Conservation (phyloP, 2,888 invertebrate species). For the Xestobium rufovillosum region DNA sequence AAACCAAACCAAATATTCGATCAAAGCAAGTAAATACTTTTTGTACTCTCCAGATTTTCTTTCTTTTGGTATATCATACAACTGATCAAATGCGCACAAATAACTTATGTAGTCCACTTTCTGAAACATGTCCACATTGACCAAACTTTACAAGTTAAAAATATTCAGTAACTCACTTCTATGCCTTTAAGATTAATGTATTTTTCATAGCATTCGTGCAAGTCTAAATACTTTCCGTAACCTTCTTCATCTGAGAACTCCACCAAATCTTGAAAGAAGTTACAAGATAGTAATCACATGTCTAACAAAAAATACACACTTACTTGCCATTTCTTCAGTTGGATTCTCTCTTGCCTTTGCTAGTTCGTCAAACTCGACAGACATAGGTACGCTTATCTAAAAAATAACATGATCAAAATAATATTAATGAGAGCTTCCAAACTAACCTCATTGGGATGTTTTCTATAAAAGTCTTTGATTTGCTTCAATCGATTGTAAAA, state of each 20-base stretch:
- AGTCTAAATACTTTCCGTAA: slow-evolving; percentile 94
- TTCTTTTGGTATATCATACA: slow-evolving; percentile 91
- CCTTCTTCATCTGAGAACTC: slow-evolving; percentile 99
- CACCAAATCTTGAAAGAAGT: slow-evolving; percentile 56
- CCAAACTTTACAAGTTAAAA: too few relatives aligned
- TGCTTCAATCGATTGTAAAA: slow-evolving; percentile 90
- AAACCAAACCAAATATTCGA: slow-evolving; percentile 82
- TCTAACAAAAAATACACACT: slow-evolving; percentile 31
- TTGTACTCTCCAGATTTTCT: slow-evolving; percentile 82
- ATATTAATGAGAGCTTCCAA: slow-evolving; percentile 4
- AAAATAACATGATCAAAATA: slow-evolving; percentile 9
- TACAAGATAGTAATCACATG: slow-evolving; percentile 5
- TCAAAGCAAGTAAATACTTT: slow-evolving; percentile 73
- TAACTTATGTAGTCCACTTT: slow-evolving; percentile 96
- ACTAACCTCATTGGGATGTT: slow-evolving; percentile 87
- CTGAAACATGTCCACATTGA: slow-evolving; percentile 34
- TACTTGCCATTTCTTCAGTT: slow-evolving; percentile 75
- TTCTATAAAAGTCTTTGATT: slow-evolving; percentile 93
- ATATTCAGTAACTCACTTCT: slow-evolving; percentile 54
- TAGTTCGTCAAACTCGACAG: slow-evolving; percentile 94
- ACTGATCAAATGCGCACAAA: slow-evolving; percentile 85
- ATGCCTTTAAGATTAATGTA: slow-evolving; percentile 96
- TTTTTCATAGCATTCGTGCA: slow-evolving; percentile 93
- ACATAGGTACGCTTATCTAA: slow-evolving; percentile 89
- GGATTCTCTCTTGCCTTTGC: slow-evolving; percentile 85